Evolutionary conservation across 2,797 vertebrate genomes (phyloP).

Genomic region (Tokudaia muenninki): DNA sequence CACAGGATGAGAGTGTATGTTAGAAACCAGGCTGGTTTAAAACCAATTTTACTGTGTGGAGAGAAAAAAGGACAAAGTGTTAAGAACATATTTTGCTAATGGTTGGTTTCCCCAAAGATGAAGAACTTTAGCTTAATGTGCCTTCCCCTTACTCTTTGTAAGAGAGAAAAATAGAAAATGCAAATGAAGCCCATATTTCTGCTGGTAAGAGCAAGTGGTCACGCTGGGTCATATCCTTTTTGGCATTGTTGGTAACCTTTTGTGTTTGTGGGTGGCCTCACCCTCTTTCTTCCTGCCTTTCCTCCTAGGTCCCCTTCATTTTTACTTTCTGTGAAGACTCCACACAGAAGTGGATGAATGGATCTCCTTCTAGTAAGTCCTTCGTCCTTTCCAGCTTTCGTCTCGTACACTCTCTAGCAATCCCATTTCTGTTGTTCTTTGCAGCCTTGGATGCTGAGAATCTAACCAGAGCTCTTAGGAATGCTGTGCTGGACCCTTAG

Average conservation of each 20-base stretch:
- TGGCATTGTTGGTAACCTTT: conserved; percentile 74
- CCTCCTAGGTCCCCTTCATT: conserved; percentile 44
- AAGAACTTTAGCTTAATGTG: conserved; percentile 66
- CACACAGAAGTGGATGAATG: neutral
- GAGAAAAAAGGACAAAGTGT: neutral
- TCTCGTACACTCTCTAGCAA: conserved; percentile 10
- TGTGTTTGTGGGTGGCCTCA: conserved; percentile 51
- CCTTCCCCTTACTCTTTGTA: conserved; percentile 55
- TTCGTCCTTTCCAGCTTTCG: conserved; percentile 57
- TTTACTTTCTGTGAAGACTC: conserved; percentile 64
- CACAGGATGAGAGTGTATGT: conserved; percentile 16
- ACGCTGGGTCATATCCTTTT: conserved; percentile 76
- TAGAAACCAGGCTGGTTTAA: conserved; percentile 55
- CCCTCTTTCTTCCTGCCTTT: conserved; percentile 48
- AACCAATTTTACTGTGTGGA: conserved; percentile 47
- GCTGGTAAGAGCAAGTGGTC: conserved; percentile 69
- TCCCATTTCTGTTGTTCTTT: neutral
- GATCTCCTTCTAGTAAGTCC: conserved; percentile 43
- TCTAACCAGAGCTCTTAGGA: neutral
- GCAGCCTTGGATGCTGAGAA: neutral
- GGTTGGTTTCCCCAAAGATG: conserved; percentile 60
- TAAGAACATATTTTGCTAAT: conserved; percentile 60
- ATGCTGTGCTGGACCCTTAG: neutral
- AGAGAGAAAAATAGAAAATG: conserved; percentile 65
- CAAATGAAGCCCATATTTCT: conserved; percentile 79